These are phyloP conservation scores for Oncorhynchus gorbuscha DNA, from an alignment of 2,113 vertebrate genomes.

Conservation along the genomic window DNA sequence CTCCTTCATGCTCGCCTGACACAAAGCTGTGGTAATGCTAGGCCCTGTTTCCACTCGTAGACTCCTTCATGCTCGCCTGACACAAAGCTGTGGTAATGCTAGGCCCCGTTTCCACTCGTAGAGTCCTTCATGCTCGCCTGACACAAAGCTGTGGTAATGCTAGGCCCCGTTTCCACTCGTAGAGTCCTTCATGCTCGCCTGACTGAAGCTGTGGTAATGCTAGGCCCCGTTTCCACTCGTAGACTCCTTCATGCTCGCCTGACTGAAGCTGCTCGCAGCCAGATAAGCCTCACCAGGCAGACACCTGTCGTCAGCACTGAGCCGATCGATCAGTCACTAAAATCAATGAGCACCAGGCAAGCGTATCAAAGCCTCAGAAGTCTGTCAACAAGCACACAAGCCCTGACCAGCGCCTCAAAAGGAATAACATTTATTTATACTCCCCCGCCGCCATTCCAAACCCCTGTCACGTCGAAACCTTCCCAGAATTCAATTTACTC, in stretches of 20 bases:
- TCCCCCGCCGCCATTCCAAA: not conserved
- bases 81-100: too few relatives aligned
- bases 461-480: not conserved
- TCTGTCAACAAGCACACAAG: not conserved
- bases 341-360: not conserved
- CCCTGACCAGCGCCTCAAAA: not conserved
- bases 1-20: not conserved
- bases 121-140: not conserved
- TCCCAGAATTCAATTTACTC: not conserved
- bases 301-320: slow-evolving; percentile 4
- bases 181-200: not conserved
- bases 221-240: not conserved
- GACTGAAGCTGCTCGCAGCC: not conserved
- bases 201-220: not conserved
- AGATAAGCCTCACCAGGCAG: slow-evolving; percentile 9
- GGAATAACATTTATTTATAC: slow-evolving; percentile 2
- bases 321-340: slow-evolving; percentile 5
- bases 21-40: too few relatives aligned
- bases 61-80: not conserved
- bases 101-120: not conserved
- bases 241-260: not conserved
- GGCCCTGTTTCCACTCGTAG: not conserved
- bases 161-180: not conserved
- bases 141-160: too few relatives aligned
- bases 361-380: slow-evolving; percentile 5